These are phyloP conservation scores for Phyllostomus discolor DNA, from an alignment of 2,113 vertebrate genomes.

Conservation along the genomic window DNA sequence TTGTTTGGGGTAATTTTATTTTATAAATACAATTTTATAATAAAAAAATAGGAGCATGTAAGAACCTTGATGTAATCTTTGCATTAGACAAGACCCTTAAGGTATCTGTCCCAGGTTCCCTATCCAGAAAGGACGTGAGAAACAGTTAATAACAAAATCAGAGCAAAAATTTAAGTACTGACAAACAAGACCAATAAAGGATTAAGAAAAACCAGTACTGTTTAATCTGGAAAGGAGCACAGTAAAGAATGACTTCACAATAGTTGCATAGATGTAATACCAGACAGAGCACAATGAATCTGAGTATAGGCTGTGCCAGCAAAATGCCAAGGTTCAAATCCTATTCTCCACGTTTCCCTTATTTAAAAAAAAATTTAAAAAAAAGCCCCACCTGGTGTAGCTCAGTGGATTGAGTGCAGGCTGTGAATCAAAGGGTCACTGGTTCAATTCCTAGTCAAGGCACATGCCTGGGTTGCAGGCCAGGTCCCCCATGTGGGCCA, in stretches of 20 bases:
- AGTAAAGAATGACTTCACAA: background rate
- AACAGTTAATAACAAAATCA: background rate
- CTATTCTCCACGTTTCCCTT: background rate
- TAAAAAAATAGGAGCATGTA: background rate
- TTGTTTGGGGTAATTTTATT: background rate
- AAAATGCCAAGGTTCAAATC: background rate
- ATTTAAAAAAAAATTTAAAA: background rate
- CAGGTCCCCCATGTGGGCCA: too few relatives aligned
- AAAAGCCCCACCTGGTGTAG: background rate
- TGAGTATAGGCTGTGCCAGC: background rate
- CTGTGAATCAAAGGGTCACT: too few relatives aligned
- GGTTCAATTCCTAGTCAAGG: too few relatives aligned
- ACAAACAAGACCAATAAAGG: background rate
- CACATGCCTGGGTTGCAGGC: too few relatives aligned
- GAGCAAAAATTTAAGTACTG: background rate
- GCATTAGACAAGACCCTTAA: background rate
- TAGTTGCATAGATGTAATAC: background rate
- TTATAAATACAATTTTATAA: conserved; percentile 33
- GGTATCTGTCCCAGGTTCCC: background rate
- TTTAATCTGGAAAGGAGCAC: background rate
- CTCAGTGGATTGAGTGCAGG: too few relatives aligned
- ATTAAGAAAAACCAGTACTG: background rate
- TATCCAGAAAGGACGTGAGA: background rate
- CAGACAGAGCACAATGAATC: background rate
- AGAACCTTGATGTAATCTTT: background rate